Evolutionary conservation across 2,888 invertebrate species (phyloP).

Genomic region (Buathra laborator): DNA sequence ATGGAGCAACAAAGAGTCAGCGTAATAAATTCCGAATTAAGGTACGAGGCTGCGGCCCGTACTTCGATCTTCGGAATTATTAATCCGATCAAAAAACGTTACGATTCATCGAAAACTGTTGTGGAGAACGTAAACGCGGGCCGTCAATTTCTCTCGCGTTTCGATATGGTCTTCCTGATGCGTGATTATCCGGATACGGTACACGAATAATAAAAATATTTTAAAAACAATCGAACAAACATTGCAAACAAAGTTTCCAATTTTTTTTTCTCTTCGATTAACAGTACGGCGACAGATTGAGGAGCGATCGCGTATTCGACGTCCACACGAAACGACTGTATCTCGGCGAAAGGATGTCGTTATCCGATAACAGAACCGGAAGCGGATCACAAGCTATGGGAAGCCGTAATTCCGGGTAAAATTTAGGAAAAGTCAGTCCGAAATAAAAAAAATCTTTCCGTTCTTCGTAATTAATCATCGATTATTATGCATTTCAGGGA

Average conservation of each 20-base stretch:
- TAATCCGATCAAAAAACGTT: slow-evolving; percentile 94
- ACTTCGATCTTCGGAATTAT: slow-evolving; percentile 95
- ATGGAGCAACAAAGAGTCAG: slow-evolving; percentile 96
- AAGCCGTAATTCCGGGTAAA: slow-evolving; percentile 29
- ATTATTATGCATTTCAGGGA: slow-evolving; percentile 84
- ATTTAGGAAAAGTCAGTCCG: not conserved
- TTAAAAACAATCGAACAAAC: not conserved
- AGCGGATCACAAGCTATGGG: not conserved
- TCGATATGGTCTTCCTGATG: slow-evolving; percentile 95
- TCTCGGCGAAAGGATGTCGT: not conserved
- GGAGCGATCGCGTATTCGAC: slow-evolving; percentile 46
- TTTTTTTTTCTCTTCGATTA: not conserved
- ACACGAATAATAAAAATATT: slow-evolving; percentile 61
- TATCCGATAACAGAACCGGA: not conserved
- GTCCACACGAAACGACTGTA: slow-evolving; percentile 1
- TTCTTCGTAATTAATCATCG: not conserved
- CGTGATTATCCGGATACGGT: slow-evolving; percentile 94
- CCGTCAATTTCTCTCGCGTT: slow-evolving; percentile 93
- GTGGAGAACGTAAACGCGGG: slow-evolving; percentile 94
- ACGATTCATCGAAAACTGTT: slow-evolving; percentile 93
- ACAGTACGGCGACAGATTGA: slow-evolving; percentile 56
- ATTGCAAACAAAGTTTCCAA: not conserved
- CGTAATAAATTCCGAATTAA: slow-evolving; percentile 93
- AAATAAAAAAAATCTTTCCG: not conserved
- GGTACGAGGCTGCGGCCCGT: slow-evolving; percentile 91